Evolutionary conservation across 2,113 vertebrate species (phyloP), one percentile per base, ranked within the genome.

Genomic region (Mesoclemmys tuberculata): DNA sequence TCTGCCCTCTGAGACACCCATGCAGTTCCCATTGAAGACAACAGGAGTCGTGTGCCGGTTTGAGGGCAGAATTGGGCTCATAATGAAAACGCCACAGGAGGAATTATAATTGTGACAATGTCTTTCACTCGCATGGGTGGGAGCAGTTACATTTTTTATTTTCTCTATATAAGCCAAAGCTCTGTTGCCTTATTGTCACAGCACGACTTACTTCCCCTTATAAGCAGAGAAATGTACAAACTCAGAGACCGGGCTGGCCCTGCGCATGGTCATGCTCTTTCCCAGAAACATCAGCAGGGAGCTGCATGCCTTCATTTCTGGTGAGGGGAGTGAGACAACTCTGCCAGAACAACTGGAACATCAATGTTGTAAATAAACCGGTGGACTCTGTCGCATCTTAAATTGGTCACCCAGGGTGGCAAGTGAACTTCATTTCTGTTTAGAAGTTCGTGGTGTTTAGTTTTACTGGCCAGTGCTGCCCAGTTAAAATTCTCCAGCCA

Each of bases 41-140:
- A 80, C 21, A 51, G 26, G n/a, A 26, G 27, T 61, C 13, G 1
- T 64, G 29, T 41, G 0, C 44, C 46, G 49, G 48, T 91, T 14
- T 85, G 9, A 80, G 55, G 31, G 41, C 24, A 90, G 38, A 74
- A 4, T 29, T 83, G 49, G 0, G 0, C 46, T 90, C 78, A 26
- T 0, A 2, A 7, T 87, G 27, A 44, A n/a, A 48, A 80, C 58
- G 10, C 82, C 18, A 35, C 19, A 2, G 0, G 52, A 5, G 92
- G 1, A 75, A 19, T n/a, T 1, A 10, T 84, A 24, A 78, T 13
- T 46, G 11, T n/a, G 14, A 56, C 4, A 71, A 80, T 64, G 77
- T 14, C 2, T 0, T 0, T 13, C 0, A 38, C 31, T 77, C 31
- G 8, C 75, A 19, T 49, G 44, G 75, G 52, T 21, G 6, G 10